Evolutionary conservation across 2,113 vertebrate species (phyloP).

Genomic region (Nesogale talazaci): DNA sequence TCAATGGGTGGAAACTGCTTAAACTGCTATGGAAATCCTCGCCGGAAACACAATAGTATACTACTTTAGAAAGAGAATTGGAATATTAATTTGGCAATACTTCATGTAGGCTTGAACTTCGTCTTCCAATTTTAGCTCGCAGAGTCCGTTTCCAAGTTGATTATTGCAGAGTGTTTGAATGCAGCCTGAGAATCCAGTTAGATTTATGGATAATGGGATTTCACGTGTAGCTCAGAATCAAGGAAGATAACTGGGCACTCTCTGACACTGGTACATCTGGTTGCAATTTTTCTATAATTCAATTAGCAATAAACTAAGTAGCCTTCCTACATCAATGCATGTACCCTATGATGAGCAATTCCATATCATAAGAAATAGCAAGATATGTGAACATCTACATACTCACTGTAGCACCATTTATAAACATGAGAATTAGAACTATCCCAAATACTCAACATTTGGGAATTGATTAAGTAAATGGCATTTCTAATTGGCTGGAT

Average conservation of each 20-base stretch:
- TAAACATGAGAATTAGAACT: conserved; percentile 26
- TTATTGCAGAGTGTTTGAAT: conserved; percentile 41
- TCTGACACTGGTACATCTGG: not conserved
- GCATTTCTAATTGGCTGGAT: conserved; percentile 1
- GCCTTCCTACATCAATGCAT: conserved; percentile 38
- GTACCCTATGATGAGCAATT: conserved; percentile 27
- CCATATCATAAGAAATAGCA: conserved; percentile 16
- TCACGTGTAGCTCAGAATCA: conserved; percentile 58
- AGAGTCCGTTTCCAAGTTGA: conserved; percentile 4
- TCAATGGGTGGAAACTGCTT: not conserved
- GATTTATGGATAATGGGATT: not conserved
- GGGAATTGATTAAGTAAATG: conserved; percentile 7
- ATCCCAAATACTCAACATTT: not conserved
- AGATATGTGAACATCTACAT: not conserved
- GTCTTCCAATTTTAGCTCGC: not conserved
- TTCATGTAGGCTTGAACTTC: not conserved
- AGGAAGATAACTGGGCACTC: conserved; percentile 35
- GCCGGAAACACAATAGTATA: not conserved
- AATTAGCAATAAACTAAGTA: conserved; percentile 37
- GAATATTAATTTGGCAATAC: conserved; percentile 37
- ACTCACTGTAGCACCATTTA: conserved; percentile 22
- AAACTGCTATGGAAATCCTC: not conserved
- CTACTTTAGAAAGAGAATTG: not conserved
- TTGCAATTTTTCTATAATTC: conserved; percentile 21
- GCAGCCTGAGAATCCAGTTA: not conserved